These are phyloP conservation scores for Drosophila borborema DNA, from an alignment of 2,888 invertebrate species.

Conservation along the genomic window DNA sequence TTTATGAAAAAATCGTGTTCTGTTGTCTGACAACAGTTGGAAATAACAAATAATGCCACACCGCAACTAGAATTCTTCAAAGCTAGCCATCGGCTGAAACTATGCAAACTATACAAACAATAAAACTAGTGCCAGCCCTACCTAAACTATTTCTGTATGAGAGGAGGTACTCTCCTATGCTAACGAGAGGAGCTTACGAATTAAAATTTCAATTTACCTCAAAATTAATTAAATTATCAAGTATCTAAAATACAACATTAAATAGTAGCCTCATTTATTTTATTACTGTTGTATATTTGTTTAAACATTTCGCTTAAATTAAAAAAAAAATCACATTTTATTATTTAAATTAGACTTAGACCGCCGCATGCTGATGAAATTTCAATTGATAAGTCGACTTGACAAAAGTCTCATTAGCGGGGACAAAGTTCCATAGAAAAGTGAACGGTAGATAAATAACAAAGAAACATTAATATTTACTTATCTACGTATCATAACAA, in stretches of 20 bases:
- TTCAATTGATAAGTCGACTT: not conserved
- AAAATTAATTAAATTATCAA: not conserved
- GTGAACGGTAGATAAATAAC: slow-evolving; percentile 6
- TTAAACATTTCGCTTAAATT: not conserved
- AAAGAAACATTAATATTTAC: not conserved
- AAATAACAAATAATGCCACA: slow-evolving; percentile 15
- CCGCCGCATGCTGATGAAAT: not conserved
- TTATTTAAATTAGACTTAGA: not conserved
- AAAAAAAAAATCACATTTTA: not conserved
- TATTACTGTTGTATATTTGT: not conserved
- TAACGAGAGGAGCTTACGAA: no score
- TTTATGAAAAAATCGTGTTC: slow-evolving; percentile 11
- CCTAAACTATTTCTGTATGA: no score
- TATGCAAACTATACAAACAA: not conserved
- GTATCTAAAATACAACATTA: not conserved
- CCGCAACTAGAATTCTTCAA: not conserved
- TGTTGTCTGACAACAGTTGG: slow-evolving; percentile 11
- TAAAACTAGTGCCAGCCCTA: not conserved
- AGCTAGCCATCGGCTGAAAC: not conserved
- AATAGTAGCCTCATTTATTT: no score
- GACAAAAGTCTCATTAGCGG: slow-evolving; percentile 1
- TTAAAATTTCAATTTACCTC: not conserved
- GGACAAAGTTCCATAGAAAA: slow-evolving; percentile 8
- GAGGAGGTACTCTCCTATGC: not conserved
- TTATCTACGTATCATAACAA: not conserved